Base-by-base conservation (phyloP, 2,797 vertebrate species). In the Takifugu ocellatus region DNA sequence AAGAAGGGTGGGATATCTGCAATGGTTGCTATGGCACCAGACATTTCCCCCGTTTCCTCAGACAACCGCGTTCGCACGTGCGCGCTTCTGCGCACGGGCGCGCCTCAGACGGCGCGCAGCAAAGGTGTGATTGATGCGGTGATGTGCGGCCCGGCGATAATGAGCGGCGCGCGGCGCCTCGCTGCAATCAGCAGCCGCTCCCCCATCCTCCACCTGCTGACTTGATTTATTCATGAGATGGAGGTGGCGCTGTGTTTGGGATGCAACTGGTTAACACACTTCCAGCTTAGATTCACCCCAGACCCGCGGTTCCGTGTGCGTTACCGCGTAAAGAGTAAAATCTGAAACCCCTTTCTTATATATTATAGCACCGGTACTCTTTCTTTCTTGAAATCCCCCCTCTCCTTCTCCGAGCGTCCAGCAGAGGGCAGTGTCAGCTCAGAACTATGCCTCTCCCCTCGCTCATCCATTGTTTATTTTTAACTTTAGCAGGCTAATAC, bases 21-120 rank as follows among this genome's bases (percentile, higher is more conserved):
- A 88, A 86, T 91, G 90, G 94, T 94, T 95, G 92, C 95, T 94
- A 95, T 94, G 93, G 90, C 92, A 94, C 92, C 94, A 96, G 95
- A 96, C 92, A 85, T 87, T 80, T 91, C 91, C 89, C 82, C 84
- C 91, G 88, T 94, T 92, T 94, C 91, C 92, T 93, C 92, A 92
- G 92, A 87, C 92, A 92, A 89, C 87, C 85, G 88, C 91, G 92
- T 89, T 88, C 67, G 59, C 71, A 56, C 63, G 65, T 75, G 54
- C 53, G 57, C 60, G 56, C 59, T 52, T 65, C 21, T 74, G 52
- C 47, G 53, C 54, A 44, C 25, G 25, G 3, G 71, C 63, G 11
- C 74, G 75, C 36, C 36, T 39, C 33, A 39, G 36, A 39, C 36
- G 36, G 8, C 49, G 64, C 31, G 43, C 63, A 54, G 71, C 56